phyloP scores from a whole-genome alignment of 2,113 vertebrate genomes.

The Lontra canadensis region DNA sequence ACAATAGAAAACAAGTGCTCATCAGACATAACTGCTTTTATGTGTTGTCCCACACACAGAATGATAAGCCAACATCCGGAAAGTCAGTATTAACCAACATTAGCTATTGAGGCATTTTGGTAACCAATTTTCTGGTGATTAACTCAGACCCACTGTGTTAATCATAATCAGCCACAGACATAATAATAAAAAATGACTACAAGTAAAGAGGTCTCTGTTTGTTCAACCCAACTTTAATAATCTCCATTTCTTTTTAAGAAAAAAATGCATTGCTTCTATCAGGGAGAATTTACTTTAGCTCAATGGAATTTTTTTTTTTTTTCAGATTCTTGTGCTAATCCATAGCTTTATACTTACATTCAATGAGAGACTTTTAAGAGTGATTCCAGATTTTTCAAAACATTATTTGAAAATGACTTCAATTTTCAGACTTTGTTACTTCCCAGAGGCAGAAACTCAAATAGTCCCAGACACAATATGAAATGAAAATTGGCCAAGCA shows the following conservation, averaged over 20 bases:
- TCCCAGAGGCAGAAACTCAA: neutral
- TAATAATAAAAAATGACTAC: neutral
- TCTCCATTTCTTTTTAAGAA: neutral
- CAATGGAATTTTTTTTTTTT: neutral
- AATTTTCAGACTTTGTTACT: neutral
- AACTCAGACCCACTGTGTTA: neutral
- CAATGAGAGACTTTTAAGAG: neutral
- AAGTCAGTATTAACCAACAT: neutral
- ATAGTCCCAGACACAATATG: neutral
- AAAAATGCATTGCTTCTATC: neutral
- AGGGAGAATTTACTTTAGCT: neutral
- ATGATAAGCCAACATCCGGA: neutral
- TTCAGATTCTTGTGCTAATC: neutral
- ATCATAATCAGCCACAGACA: neutral
- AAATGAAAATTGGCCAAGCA: neutral
- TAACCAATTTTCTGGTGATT: neutral
- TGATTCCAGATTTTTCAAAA: neutral
- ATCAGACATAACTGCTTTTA: neutral
- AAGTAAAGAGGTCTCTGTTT: neutral
- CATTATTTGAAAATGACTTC: neutral
- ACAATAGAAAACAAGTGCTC: neutral
- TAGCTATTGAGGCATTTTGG: neutral
- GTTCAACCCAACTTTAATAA: neutral
- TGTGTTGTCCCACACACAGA: neutral
- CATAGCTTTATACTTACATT: neutral